Conservation (phyloP, 2,888 invertebrate species). For the Sclerodermus sp. region DNA sequence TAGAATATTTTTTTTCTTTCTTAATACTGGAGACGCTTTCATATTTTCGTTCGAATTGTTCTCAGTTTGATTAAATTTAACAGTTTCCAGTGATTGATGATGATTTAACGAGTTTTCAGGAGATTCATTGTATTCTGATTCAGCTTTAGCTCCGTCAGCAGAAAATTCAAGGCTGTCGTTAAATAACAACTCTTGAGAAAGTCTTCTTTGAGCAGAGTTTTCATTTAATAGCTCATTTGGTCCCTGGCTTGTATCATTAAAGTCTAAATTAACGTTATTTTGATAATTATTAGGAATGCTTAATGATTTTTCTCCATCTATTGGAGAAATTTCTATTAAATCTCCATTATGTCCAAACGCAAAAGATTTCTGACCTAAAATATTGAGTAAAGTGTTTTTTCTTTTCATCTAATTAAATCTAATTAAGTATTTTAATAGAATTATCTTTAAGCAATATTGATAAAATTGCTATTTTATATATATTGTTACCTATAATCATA, state of each 20-base stretch:
- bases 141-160: too few species aligned
- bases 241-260: background rate
- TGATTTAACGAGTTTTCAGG: background rate
- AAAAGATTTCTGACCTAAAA: conserved; percentile 53
- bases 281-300: background rate
- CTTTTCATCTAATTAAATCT: background rate
- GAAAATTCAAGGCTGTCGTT: too few species aligned
- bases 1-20: background rate
- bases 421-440: too few species aligned
- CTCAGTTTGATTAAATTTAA: conserved; percentile 4
- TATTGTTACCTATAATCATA: conserved; percentile 51
- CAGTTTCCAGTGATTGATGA: background rate
- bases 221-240: background rate
- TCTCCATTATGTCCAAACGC: conserved; percentile 52
- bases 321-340: conserved; percentile 46
- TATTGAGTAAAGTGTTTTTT: background rate
- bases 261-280: background rate
- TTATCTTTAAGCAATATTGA: too few species aligned
- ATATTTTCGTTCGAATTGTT: background rate
- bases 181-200: background rate
- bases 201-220: background rate
- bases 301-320: conserved; percentile 9
- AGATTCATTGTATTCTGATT: too few species aligned
- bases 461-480: too few species aligned
- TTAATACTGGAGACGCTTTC: conserved; percentile 2